Evolutionary conservation across 2,888 invertebrate species (phyloP), one percentile per base, ranked within the genome.

Genomic region (Polydrusus tereticollis): DNA sequence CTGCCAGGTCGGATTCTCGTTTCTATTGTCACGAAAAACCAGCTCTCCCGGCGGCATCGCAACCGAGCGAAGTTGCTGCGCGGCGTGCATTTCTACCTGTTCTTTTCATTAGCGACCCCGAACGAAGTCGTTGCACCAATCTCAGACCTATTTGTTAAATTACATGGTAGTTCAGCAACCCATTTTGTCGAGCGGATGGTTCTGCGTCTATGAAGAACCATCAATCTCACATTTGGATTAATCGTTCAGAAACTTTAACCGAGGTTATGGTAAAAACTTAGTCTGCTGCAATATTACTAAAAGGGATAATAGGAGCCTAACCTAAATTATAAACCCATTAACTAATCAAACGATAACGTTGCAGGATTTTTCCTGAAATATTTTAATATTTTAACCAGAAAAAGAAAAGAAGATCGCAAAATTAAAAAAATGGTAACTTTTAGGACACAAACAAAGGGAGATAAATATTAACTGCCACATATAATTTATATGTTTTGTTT

Each of bases 11-110:
- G 65, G 63, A 62, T 73, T 73, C 73, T 73, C 69, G 73, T 73
- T 70, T 73, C 73, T 73, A 69, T 73, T 70, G 73, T 73, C 66
- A 73, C 70, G 73, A 70, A 73, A 72, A 73, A 73, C 73, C 73
- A 73, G 73, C 68, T 73, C 60, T 69, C 64, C 69, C 65, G 59
- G 59, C 73, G 45, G 41, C 59, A 47, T 45, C 63, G 62, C 62
- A 43, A 73, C 69, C 58, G 50, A 62, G 65, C 62, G 33, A n/a
- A 47, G 58, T 33, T 38, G 66, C 43, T 66, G 65, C 52, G 29
- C 58, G 69, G 41, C 70, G 65, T 52, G 60, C 36, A 66, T 67
- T 71, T 72, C 68, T 72, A 72, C 72, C 72, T 72, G 68, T 68
- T 67, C 60, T 66, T 65, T 60, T 65, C 65, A 71, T 71, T 72